A percentile compares a stretch with the other conserved stretches of the same genome.
Conservation (phyloP, 2,888 invertebrate species). For the Tetragonisca angustula region DNA sequence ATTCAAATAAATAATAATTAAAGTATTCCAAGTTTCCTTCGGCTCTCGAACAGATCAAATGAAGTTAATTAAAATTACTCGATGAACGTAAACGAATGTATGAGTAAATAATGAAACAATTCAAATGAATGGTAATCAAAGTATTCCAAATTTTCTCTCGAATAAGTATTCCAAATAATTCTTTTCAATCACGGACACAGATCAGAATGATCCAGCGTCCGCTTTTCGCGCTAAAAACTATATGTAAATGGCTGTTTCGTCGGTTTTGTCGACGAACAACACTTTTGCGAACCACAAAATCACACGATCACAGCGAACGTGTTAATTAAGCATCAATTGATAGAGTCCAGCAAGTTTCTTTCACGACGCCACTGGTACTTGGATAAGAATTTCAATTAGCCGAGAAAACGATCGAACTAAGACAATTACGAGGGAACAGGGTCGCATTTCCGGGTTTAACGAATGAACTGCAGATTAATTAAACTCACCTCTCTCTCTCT, state of each 20-base stretch:
- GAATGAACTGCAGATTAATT: slow-evolving; percentile 79
- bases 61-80: no score
- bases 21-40: no score
- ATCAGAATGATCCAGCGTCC: neutral
- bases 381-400: slow-evolving; percentile 77
- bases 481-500: slow-evolving; percentile 65
- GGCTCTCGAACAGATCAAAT: no score
- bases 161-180: no score
- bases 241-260: neutral
- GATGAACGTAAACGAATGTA: no score
- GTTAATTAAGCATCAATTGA: slow-evolving; percentile 64
- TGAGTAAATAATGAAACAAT: no score
- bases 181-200: no score
- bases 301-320: slow-evolving; percentile 23
- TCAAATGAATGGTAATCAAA: no score
- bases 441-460: slow-evolving; percentile 78
- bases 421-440: slow-evolving; percentile 77
- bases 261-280: neutral
- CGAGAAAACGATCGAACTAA: slow-evolving; percentile 70
- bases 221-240: neutral
- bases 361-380: slow-evolving; percentile 58
- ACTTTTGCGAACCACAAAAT: neutral
- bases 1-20: no score
- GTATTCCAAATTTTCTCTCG: no score
- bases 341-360: slow-evolving; percentile 55